These are phyloP conservation scores for Melieria crassipennis DNA, from an alignment of 2,888 invertebrate species.

Conservation along the genomic window DNA sequence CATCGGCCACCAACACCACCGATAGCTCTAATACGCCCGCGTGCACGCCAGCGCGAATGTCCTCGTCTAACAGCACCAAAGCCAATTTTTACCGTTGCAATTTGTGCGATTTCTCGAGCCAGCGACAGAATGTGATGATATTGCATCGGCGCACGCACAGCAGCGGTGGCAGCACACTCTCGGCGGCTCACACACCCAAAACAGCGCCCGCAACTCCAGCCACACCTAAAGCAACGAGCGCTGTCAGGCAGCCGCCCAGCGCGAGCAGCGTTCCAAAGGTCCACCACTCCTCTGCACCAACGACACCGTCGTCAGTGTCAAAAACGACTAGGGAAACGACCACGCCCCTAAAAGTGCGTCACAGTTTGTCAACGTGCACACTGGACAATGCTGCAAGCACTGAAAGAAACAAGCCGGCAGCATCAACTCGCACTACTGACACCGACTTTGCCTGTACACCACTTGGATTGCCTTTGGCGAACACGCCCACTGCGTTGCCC, in stretches of 20 bases:
- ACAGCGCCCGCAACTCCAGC: not conserved
- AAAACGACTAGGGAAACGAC: no score
- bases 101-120: slow-evolving; percentile 73
- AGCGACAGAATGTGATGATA: slow-evolving; percentile 78
- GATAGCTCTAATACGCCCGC: not conserved
- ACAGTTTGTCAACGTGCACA: no score
- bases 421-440: not conserved
- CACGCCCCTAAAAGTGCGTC: no score
- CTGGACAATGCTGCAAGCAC: no score
- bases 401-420: not conserved
- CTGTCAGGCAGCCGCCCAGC: no score
- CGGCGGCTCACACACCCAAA: not conserved
- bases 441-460: not conserved
- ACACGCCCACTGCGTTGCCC: no score
- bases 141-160: slow-evolving; percentile 77
- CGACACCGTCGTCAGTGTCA: not conserved
- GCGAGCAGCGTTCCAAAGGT: not conserved
- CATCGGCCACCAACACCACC: slow-evolving; percentile 49
- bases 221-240: not conserved
- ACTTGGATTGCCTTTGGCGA: not conserved
- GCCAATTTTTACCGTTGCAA: slow-evolving; percentile 69
- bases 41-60: not conserved
- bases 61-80: slow-evolving; percentile 12
- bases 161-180: slow-evolving; percentile 30
- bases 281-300: not conserved